phyloP scores from a whole-genome alignment of 2,888 invertebrate species.

The Cetonia aurata region DNA sequence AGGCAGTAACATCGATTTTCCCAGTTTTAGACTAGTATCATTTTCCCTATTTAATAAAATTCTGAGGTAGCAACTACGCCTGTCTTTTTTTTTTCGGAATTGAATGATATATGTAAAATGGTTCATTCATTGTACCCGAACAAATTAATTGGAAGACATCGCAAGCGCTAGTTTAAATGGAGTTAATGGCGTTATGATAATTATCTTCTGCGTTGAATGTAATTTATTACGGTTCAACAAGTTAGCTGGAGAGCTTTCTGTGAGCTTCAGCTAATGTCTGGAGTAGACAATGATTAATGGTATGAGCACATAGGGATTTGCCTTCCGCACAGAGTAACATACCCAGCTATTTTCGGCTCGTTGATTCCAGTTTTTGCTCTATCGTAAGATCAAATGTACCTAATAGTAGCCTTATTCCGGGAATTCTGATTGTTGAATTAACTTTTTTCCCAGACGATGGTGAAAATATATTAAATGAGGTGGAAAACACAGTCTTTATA shows the following conservation, averaged over 20 bases:
- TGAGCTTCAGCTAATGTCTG: conserved; percentile 35
- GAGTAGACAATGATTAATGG: conserved; percentile 36
- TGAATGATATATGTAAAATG: background rate
- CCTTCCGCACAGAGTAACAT: conserved; percentile 6
- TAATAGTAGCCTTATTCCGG: no score
- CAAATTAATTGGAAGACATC: conserved; percentile 12
- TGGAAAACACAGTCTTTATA: no score
- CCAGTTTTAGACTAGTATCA: no score
- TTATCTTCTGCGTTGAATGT: conserved; percentile 31
- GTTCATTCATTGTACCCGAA: background rate
- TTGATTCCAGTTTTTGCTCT: no score
- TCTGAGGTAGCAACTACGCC: no score
- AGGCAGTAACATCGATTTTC: no score
- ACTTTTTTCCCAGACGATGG: no score
- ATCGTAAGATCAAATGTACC: no score
- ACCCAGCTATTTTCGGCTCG: no score
- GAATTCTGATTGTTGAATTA: no score
- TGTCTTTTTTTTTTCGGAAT: background rate
- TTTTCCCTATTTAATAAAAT: no score
- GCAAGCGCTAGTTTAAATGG: conserved; percentile 8
- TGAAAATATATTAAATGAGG: no score
- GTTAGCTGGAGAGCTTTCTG: conserved; percentile 32
- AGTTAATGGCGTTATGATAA: conserved; percentile 38
- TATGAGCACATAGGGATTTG: conserved; percentile 21
- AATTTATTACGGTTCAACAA: conserved; percentile 41